Base-by-base conservation (phyloP, 1,140 invertebrate species). In the Caerostris extrusa region DNA sequence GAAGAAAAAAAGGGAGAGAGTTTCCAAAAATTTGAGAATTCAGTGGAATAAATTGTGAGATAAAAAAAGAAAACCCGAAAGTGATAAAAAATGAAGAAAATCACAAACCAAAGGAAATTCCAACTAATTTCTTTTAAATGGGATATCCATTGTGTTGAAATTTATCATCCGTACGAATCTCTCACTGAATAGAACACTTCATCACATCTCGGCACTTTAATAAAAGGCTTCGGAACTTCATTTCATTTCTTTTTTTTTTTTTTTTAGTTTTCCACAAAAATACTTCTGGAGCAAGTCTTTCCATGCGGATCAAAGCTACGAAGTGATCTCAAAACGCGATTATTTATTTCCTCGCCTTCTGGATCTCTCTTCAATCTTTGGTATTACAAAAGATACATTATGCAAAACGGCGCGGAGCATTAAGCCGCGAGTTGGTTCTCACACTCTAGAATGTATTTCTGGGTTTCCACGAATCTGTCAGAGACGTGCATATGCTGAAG, bases 311-410 rank as follows among this genome's bases (percentile, higher is more conserved):
- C 17, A 67, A 67, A 67, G 61, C 5, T 67, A 67, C 61, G 61
- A 67, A 67, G 61, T 67, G 3, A 6, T n/a, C 83, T 86, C 83
- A 10, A 58, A 86, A 60, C 5, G 14, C 55, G 83, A 86, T 86
- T 60, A 58, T 60, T 56, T 12, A 58, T 86, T 86, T 55, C 14
- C 14, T 83, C 5, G 5, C 81, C n/a, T n/a, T 34, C 69, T 7
- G n/a, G n/a, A 83, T 83, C 8, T 50, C 57, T 86, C 85, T n/a
- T 87, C 85, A 58, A 87, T 87, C 85, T 87, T 86, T 61, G 6
- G 58, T 5, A 56, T 53, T 67, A 67, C 86, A 19, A 88, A 88
- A 69, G 61, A 34, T 17, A n/a, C 86, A 88, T 88, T 88, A 88
- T 88, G 86, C 86, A 88, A 64, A 67, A 88, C 12, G 60, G 53